Percentiles rank a stretch among this genome's conserved stretches.
phyloP scores from a whole-genome alignment of 1,140 invertebrate species.

The Cydia pomonella region DNA sequence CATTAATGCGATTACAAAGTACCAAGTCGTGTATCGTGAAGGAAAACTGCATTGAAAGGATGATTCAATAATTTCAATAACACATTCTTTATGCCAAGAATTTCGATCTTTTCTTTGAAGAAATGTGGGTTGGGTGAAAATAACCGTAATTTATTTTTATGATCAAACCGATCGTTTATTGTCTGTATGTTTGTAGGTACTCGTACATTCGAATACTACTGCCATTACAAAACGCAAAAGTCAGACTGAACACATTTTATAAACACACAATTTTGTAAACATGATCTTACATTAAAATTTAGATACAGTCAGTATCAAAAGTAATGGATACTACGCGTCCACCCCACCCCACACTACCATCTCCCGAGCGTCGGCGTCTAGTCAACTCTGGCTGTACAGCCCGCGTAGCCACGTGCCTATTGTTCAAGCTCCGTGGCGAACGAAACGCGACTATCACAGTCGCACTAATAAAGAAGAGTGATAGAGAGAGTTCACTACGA shows the following conservation, averaged over 20 bases:
- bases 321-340: too few species aligned
- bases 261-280: too few species aligned
- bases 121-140: background rate
- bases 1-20: background rate
- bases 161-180: background rate
- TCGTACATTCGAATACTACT: background rate
- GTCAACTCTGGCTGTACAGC: too few species aligned
- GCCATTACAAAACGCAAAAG: background rate
- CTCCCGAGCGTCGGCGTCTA: too few species aligned
- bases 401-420: too few species aligned
- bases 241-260: background rate
- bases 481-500: too few species aligned
- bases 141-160: conserved; percentile 1
- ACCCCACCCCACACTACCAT: too few species aligned
- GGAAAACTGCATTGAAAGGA: background rate
- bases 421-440: too few species aligned
- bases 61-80: background rate
- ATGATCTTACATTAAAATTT: too few species aligned
- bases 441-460: too few species aligned
- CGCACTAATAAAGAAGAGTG: too few species aligned
- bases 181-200: background rate
- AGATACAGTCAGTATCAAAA: too few species aligned
- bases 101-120: background rate
- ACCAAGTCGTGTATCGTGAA: background rate
- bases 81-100: background rate